Base-by-base conservation (phyloP, 2,888 invertebrate genomes). In the Ophion costatus region DNA sequence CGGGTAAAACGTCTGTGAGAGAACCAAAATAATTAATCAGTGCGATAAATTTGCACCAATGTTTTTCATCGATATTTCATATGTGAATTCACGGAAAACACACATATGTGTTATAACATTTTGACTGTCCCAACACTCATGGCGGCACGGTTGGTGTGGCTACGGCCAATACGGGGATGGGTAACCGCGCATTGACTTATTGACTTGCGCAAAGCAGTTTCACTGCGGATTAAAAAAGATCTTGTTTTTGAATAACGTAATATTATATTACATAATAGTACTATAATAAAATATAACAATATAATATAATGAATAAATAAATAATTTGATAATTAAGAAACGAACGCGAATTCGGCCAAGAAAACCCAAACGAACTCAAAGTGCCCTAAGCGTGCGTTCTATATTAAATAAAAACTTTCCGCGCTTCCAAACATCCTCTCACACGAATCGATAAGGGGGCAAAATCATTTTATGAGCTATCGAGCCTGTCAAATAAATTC, bases 401-500 rank as follows among this genome's bases (percentile, higher is more conserved):
- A 11, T 14, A 51, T 51, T 51, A 5, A 14, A 51, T 51, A 51
- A 51, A 51, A 11, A 71, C 33, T 71, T 33, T 14, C 2, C 56
- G 29, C 29, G 56, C 33, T n/a, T 33, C 33, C 56, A 57, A 33
- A 33, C 33, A 33, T 38, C 11, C 11, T 1, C 51, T 51, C 51
- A 51, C 14, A 3, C 45, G 14, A 45, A 17, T 51, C 51, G 51
- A 51, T 17, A 51, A 51, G 4, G 51, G 14, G 17, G 51, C 17
- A 56, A 70, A 70, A 56, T 56, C 17, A 70, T 70, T 70, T 57
- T 70, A 29, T 33, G 56, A 17, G 45, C 22, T 22, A 24, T 24
- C 67, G 45, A 69, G 24, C 45, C 33, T 51, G 22, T 69, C 24
- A 14, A 24, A 69, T 69, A 69, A 69, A 24, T 51, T 69, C 24